Evolutionary conservation across 2,797 vertebrate genomes (phyloP).

Genomic region (Apodemus agrarius): DNA sequence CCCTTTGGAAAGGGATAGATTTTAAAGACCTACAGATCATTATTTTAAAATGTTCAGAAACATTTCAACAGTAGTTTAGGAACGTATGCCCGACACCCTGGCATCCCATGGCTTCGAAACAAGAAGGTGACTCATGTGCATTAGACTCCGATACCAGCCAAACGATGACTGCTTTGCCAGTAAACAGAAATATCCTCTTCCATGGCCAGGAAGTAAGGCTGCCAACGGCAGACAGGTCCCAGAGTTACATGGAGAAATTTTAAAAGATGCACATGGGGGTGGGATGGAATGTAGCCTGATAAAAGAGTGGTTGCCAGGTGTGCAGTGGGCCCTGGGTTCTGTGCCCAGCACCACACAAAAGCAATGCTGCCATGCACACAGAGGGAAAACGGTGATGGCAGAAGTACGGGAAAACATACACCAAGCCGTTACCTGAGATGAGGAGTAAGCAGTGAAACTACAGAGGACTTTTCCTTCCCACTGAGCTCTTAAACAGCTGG

Average conservation of each 20-base stretch:
- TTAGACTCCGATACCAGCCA: slow-evolving; percentile 86
- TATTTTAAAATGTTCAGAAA: not conserved
- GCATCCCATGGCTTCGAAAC: not conserved
- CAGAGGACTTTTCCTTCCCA: not conserved
- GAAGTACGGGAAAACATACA: not conserved
- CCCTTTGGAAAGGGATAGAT: slow-evolving; percentile 7
- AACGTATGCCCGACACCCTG: not conserved
- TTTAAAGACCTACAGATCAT: slow-evolving; percentile 24
- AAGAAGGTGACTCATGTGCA: slow-evolving; percentile 87
- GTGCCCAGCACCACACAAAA: not conserved
- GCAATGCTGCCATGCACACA: not conserved
- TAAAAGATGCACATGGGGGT: not conserved
- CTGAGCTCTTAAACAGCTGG: not conserved
- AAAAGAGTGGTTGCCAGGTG: not conserved
- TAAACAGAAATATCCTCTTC: slow-evolving; percentile 87
- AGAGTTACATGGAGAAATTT: slow-evolving; percentile 86
- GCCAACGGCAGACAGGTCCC: slow-evolving; percentile 87
- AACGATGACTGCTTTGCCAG: slow-evolving; percentile 77
- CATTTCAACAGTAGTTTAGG: not conserved
- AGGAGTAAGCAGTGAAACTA: too few relatives aligned
- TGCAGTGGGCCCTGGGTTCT: not conserved
- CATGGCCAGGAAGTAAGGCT: slow-evolving; percentile 89
- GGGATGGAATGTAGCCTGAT: not conserved
- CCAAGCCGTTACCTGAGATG: not conserved
- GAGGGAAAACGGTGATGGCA: not conserved